phyloP scores from a whole-genome alignment of 2,113 vertebrate species.

The Haemorhous mexicanus region DNA sequence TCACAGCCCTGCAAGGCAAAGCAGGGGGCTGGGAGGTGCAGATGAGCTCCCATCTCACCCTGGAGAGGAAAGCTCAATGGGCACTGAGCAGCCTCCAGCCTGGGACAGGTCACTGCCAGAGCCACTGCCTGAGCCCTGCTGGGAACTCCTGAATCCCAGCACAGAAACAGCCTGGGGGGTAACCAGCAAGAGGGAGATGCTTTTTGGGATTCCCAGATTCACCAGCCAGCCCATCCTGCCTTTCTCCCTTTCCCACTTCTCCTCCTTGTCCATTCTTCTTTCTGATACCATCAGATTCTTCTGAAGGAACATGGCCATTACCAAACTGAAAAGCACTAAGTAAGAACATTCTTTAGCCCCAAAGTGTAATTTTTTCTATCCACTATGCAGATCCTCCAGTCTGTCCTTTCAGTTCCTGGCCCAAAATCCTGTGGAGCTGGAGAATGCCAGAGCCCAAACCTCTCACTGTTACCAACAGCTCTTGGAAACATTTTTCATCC shows the following conservation, averaged over 20 bases:
- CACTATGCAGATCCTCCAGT: not conserved
- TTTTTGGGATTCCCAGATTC: not conserved
- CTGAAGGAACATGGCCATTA: not conserved
- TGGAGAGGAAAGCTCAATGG: not conserved
- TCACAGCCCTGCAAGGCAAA: not conserved
- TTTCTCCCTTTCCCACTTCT: not conserved
- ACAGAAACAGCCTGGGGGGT: not conserved
- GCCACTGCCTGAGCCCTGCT: not conserved
- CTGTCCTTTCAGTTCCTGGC: not conserved
- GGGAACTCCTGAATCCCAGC: not conserved
- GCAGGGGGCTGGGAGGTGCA: not conserved
- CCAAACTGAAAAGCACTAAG: not conserved
- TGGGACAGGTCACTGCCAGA: not conserved
- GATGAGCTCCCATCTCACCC: not conserved
- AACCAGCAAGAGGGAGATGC: not conserved
- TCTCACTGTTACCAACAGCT: not conserved
- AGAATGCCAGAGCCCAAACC: not conserved
- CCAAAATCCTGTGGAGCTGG: not conserved
- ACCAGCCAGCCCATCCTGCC: not conserved
- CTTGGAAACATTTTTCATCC: not conserved
- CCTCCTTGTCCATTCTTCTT: not conserved
- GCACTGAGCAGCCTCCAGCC: not conserved
- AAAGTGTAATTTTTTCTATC: not conserved
- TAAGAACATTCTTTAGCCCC: not conserved
- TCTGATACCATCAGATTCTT: not conserved